Conservation (phyloP, 2,888 invertebrate genomes). For the Endotricha flammealis region DNA sequence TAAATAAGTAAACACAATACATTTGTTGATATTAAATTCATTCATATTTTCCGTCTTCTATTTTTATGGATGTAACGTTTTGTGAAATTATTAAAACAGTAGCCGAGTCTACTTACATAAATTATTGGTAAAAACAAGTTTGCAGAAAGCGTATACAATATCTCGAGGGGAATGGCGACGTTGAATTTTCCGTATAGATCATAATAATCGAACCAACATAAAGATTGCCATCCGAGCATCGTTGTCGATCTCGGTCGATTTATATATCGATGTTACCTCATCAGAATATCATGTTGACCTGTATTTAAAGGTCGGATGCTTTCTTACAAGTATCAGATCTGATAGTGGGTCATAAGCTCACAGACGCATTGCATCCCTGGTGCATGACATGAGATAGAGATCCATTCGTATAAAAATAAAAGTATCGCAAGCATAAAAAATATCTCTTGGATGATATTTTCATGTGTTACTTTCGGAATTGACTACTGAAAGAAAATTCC, state of each 20-base stretch:
- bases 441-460: too few relatives aligned
- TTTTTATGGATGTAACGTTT: background rate
- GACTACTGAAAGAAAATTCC: too few relatives aligned
- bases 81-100: background rate
- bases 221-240: conserved; percentile 3
- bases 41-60: background rate
- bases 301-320: conserved; percentile 53
- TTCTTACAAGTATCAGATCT: conserved; percentile 23
- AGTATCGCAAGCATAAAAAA: too few relatives aligned
- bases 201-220: conserved; percentile 8
- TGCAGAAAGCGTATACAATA: conserved; percentile 2
- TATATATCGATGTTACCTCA: conserved; percentile 37
- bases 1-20: background rate
- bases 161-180: conserved; percentile 4
- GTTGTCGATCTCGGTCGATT: conserved; percentile 30
- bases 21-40: background rate
- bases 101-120: background rate
- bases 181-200: conserved; percentile 7
- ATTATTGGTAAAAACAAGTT: background rate
- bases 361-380: too few relatives aligned
- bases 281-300: conserved; percentile 55
- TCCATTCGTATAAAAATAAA: too few relatives aligned
- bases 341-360: conserved; percentile 10
- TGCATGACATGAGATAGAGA: too few relatives aligned
- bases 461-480: too few relatives aligned